Evolutionary conservation across 2,888 invertebrate genomes (phyloP).

Genomic region (Apeira syringaria): DNA sequence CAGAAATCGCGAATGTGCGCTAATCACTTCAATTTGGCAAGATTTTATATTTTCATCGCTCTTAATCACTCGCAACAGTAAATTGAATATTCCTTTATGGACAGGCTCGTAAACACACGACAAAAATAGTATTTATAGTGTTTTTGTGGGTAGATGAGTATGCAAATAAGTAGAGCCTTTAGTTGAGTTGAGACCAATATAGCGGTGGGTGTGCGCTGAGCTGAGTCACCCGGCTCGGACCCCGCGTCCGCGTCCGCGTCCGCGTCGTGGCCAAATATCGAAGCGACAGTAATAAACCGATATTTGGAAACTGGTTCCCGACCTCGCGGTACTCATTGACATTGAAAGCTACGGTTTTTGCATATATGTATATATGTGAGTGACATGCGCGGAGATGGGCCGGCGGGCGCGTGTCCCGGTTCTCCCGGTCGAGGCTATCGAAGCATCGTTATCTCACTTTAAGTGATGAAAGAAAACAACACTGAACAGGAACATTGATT

Average conservation of each 20-base stretch:
- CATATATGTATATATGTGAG: too few relatives aligned
- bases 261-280: constrained; percentile 55
- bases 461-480: not conserved
- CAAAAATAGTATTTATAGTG: constrained; percentile 34
- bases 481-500: constrained; percentile 8
- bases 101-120: constrained; percentile 32
- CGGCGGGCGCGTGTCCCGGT: too few relatives aligned
- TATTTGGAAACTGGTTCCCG: constrained; percentile 48
- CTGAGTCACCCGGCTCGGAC: constrained; percentile 64
- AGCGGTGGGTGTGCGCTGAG: constrained; percentile 58
- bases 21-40: constrained; percentile 13
- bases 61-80: constrained; percentile 19
- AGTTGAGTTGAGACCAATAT: constrained; percentile 38
- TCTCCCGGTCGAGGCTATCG: too few relatives aligned
- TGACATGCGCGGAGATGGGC: too few relatives aligned
- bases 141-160: constrained; percentile 48
- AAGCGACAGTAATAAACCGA: constrained; percentile 46
- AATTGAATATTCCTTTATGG: constrained; percentile 30
- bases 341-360: constrained; percentile 21
- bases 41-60: constrained; percentile 7
- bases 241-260: constrained; percentile 35
- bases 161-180: constrained; percentile 45
- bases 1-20: constrained; percentile 11
- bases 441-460: constrained; percentile 2
- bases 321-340: constrained; percentile 29